A percentile compares a stretch with the other conserved stretches of the same genome.
Conservation (phyloP, 1,140 invertebrate species). For the Dinoponera quadriceps region DNA sequence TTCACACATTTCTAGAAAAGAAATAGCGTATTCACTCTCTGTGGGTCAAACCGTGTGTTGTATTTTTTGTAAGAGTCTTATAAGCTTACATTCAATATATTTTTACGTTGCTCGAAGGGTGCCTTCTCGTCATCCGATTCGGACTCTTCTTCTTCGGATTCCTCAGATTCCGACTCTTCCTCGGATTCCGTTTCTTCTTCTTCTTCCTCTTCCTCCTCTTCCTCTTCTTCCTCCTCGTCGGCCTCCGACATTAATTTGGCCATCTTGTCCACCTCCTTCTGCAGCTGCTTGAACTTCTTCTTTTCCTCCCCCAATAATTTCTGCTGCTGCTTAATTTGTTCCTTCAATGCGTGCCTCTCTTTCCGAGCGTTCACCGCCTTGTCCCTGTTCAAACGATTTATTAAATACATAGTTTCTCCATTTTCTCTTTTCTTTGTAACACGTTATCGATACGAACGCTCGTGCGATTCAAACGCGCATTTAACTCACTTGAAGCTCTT, state of each 20-base stretch:
- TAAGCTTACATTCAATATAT: constrained; percentile 77
- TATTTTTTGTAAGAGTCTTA: constrained; percentile 3
- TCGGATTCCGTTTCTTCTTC: constrained; percentile 88
- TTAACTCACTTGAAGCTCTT: constrained; percentile 88
- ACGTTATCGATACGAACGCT: not conserved
- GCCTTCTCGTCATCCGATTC: constrained; percentile 88
- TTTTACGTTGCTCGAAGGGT: constrained; percentile 79
- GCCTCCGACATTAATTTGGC: constrained; percentile 92
- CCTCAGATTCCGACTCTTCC: constrained; percentile 87
- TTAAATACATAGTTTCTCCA: not conserved
- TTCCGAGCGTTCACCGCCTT: constrained; percentile 92
- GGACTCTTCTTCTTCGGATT: constrained; percentile 87
- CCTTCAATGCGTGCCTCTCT: constrained; percentile 91
- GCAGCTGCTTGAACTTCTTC: constrained; percentile 91
- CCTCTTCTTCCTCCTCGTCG: constrained; percentile 89
- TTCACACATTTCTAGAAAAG: constrained; percentile 87
- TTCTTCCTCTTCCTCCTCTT: constrained; percentile 86
- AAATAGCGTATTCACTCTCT: not conserved
- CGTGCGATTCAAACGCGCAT: not conserved
- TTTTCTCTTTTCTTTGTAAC: not conserved
- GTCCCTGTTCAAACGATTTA: constrained; percentile 82
- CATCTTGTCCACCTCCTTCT: constrained; percentile 96
- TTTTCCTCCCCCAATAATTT: constrained; percentile 90
- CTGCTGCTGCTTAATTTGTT: constrained; percentile 93
- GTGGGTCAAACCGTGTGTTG: not conserved